These are phyloP conservation scores for Crossoptilon crossoptilon DNA, from an alignment of 2,797 vertebrate genomes.

Conservation along the genomic window DNA sequence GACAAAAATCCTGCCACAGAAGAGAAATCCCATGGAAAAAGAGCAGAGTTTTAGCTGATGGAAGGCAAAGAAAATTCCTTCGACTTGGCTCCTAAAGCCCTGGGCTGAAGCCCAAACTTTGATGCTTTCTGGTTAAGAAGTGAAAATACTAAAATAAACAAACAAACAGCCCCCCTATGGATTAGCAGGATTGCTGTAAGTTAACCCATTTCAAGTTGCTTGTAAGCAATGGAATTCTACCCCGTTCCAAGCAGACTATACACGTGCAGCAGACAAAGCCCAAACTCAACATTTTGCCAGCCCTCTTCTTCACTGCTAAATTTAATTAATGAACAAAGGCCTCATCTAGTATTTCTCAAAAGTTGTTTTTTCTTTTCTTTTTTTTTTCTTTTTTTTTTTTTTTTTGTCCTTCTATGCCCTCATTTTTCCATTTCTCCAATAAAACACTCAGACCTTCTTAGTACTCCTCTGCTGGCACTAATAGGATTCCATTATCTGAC, in stretches of 20 bases:
- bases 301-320: background rate
- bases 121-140: conserved; percentile 7
- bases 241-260: background rate
- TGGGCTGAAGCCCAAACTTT: background rate
- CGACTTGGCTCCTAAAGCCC: background rate
- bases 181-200: background rate
- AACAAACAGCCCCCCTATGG: background rate
- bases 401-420: background rate
- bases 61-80: conserved; percentile 7
- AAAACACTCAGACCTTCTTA: conserved; percentile 23
- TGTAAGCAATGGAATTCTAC: accelerated
- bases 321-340: conserved; percentile 10
- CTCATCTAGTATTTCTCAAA: background rate
- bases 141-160: conserved; percentile 2
- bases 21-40: background rate
- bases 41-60: background rate
- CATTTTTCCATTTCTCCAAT: background rate
- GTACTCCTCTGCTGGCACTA: conserved; percentile 20
- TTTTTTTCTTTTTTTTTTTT: background rate
- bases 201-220: background rate
- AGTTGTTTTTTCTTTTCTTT: background rate
- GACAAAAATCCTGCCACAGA: background rate
- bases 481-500: conserved; percentile 49
- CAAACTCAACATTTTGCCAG: background rate
- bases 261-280: background rate